A percentile compares a stretch with the other conserved stretches of the same genome.
These are phyloP conservation scores for Trogon surrucura DNA, from an alignment of 2,113 vertebrate species.

Conservation along the genomic window DNA sequence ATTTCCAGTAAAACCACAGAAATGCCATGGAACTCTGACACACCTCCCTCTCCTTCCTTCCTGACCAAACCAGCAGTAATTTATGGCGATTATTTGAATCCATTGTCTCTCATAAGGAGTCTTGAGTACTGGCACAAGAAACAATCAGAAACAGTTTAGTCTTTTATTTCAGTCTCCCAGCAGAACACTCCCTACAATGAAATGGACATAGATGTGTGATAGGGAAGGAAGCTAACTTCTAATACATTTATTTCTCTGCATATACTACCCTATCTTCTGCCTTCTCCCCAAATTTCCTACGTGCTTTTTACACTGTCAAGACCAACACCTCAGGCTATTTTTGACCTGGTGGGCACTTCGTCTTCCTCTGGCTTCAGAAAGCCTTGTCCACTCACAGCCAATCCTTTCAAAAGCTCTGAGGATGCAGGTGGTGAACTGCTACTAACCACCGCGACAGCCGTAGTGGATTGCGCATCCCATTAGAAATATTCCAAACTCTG, in stretches of 20 bases:
- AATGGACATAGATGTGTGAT: neutral
- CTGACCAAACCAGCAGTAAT: neutral
- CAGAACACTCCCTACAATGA: neutral
- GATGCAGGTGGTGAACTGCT: neutral
- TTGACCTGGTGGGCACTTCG: neutral
- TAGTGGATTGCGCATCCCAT: neutral
- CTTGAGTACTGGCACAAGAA: neutral
- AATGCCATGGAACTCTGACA: neutral
- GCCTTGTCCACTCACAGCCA: neutral
- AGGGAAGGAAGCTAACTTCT: neutral
- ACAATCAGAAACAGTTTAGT: neutral
- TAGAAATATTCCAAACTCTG: neutral
- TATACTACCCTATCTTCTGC: neutral
- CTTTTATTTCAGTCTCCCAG: neutral
- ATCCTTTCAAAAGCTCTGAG: neutral
- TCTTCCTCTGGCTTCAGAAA: neutral
- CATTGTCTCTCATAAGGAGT: neutral
- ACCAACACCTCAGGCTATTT: neutral
- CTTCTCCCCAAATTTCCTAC: neutral
- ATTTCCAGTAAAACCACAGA: neutral
- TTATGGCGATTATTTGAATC: neutral
- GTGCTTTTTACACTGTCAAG: accelerated
- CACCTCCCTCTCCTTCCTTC: neutral
- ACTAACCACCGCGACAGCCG: neutral
- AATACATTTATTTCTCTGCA: neutral